Percentiles rank a stretch among this genome's conserved stretches.
phyloP scores from a whole-genome alignment of 2,797 vertebrate species.

The Rhincodon typus region DNA sequence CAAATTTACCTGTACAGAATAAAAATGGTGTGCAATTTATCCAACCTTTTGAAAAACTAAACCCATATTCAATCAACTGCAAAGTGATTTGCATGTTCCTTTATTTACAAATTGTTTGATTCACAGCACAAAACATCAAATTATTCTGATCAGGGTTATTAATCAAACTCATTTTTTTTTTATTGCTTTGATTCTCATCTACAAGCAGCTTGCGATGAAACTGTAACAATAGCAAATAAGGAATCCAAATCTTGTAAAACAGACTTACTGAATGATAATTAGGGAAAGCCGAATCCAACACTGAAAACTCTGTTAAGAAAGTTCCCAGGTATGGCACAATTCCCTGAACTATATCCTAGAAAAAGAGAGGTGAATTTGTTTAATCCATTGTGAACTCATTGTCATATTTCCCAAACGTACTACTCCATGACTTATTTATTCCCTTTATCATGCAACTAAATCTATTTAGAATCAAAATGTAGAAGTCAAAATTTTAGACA shows the following conservation, averaged over 20 bases:
- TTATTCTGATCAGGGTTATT: neutral
- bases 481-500: neutral
- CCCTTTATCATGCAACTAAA: neutral
- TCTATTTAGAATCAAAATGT: neutral
- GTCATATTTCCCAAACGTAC: neutral
- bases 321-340: conserved; percentile 89
- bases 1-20: neutral
- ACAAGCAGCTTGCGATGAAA: neutral
- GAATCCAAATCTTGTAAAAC: neutral
- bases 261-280: conserved; percentile 75
- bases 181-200: neutral
- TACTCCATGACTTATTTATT: no score
- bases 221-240: neutral
- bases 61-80: neutral
- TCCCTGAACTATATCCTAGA: conserved; percentile 86
- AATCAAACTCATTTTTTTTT: neutral
- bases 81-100: neutral
- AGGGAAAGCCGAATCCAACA: conserved; percentile 87
- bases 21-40: neutral
- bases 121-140: neutral
- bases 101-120: neutral
- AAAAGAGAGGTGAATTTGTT: conserved; percentile 20
- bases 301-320: conserved; percentile 86
- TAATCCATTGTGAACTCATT: neutral
- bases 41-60: neutral